Evolutionary conservation across 2,888 invertebrate species (phyloP).

Genomic region (Lasius fuliginosus): DNA sequence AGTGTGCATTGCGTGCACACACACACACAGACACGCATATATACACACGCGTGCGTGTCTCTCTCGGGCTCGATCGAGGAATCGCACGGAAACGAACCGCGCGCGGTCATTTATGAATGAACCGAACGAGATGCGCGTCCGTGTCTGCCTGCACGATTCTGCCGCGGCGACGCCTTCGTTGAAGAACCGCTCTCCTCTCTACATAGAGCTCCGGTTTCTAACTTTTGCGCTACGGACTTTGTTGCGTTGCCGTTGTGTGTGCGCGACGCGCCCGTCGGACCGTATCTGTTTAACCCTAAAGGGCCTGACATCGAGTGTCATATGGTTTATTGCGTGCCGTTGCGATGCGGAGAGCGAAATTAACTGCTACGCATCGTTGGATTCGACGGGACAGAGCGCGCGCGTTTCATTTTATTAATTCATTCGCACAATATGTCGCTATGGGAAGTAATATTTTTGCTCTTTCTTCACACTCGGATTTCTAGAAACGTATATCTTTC

Average conservation of each 20-base stretch:
- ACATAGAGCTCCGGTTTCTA: background rate
- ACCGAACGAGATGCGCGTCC: slow-evolving; percentile 61
- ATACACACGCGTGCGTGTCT: slow-evolving; percentile 36
- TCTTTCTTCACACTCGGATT: background rate
- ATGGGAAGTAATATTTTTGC: background rate
- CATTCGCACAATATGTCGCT: background rate
- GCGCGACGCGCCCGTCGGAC: background rate
- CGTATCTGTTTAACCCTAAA: slow-evolving; percentile 24
- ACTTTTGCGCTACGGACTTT: slow-evolving; percentile 26
- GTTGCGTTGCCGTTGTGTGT: background rate
- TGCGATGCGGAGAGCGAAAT: slow-evolving; percentile 27
- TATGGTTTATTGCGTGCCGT: slow-evolving; percentile 43
- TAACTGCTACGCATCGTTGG: slow-evolving; percentile 25
- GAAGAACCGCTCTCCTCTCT: slow-evolving; percentile 3
- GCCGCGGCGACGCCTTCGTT: slow-evolving; percentile 3
- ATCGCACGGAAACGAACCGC: slow-evolving; percentile 62
- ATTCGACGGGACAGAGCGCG: background rate
- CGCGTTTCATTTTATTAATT: background rate
- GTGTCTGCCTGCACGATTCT: slow-evolving; percentile 40
- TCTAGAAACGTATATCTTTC: background rate
- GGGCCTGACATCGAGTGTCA: slow-evolving; percentile 41
- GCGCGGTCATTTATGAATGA: slow-evolving; percentile 70
- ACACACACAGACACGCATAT: background rate
- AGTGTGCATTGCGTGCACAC: slow-evolving; percentile 30
- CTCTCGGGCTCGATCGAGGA: slow-evolving; percentile 36